Percentiles rank a stretch among this genome's conserved stretches.
Conservation (phyloP, 2,113 vertebrate genomes). For the Dipodomys ordii region DNA sequence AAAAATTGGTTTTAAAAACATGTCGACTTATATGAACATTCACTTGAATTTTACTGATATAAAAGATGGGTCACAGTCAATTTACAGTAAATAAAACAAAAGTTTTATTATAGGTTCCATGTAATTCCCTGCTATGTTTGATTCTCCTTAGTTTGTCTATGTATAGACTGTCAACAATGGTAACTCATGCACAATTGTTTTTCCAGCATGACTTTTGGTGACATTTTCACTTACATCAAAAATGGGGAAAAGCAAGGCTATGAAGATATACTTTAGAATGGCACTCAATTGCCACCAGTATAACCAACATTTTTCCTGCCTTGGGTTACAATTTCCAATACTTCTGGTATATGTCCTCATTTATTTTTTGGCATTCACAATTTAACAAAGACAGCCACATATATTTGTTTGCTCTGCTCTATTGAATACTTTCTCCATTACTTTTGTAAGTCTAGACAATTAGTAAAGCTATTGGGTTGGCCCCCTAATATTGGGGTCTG, state of each 20-base stretch:
- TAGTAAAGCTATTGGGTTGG: not conserved
- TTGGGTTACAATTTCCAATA: not conserved
- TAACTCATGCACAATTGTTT: not conserved
- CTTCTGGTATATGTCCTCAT: not conserved
- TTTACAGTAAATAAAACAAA: constrained; percentile 17
- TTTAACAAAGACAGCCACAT: not conserved
- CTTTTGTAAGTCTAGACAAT: not conserved
- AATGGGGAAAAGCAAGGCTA: constrained; percentile 28
- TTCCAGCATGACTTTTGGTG: not conserved
- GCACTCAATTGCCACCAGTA: not conserved
- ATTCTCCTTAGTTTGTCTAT: not conserved
- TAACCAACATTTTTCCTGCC: not conserved
- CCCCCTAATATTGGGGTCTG: no score
- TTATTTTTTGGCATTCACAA: not conserved
- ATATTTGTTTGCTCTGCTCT: not conserved
- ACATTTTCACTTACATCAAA: constrained; percentile 22
- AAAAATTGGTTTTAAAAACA: no score
- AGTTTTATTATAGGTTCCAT: not conserved
- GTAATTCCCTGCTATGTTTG: not conserved
- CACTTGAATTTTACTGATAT: not conserved
- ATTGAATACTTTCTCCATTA: not conserved
- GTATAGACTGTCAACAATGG: not conserved
- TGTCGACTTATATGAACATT: not conserved
- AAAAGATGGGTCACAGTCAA: not conserved
- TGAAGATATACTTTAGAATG: not conserved